phyloP scores from a whole-genome alignment of 2,888 invertebrate genomes.

The Phengaris arion region DNA sequence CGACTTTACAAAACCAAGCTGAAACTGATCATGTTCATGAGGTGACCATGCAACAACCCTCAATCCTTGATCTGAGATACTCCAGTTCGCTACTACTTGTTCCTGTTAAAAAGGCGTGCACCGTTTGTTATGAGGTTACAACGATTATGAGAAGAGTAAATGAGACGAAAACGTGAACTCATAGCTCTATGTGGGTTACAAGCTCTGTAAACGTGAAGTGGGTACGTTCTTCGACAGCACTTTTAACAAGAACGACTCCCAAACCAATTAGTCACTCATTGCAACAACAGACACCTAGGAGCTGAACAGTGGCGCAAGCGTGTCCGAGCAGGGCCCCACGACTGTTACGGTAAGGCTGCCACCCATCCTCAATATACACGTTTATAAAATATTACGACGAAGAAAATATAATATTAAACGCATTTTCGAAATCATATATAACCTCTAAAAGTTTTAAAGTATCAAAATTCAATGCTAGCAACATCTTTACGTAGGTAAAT shows the following conservation, averaged over 20 bases:
- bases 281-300: constrained; percentile 30
- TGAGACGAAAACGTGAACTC: constrained; percentile 13
- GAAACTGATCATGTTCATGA: constrained; percentile 22
- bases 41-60: constrained; percentile 22
- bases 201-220: constrained; percentile 29
- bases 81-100: constrained; percentile 9
- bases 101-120: constrained; percentile 28
- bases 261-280: constrained; percentile 32
- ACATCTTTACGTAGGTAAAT: background rate
- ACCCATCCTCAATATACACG: background rate
- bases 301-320: constrained; percentile 31
- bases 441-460: background rate
- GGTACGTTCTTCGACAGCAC: constrained; percentile 28
- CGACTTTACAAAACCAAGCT: constrained; percentile 19
- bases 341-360: constrained; percentile 23
- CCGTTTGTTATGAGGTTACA: constrained; percentile 12
- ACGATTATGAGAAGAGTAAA: constrained; percentile 18
- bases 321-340: constrained; percentile 28
- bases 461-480: too few species aligned
- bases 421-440: background rate
- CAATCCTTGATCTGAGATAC: constrained; percentile 24
- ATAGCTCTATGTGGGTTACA: constrained; percentile 23
- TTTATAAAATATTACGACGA: constrained; percentile 7
- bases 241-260: constrained; percentile 30
- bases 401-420: constrained; percentile 19